A percentile compares a stretch with the other conserved stretches of the same genome.
phyloP scores from a whole-genome alignment of 2,113 vertebrate species.

The Synchiropus splendidus region DNA sequence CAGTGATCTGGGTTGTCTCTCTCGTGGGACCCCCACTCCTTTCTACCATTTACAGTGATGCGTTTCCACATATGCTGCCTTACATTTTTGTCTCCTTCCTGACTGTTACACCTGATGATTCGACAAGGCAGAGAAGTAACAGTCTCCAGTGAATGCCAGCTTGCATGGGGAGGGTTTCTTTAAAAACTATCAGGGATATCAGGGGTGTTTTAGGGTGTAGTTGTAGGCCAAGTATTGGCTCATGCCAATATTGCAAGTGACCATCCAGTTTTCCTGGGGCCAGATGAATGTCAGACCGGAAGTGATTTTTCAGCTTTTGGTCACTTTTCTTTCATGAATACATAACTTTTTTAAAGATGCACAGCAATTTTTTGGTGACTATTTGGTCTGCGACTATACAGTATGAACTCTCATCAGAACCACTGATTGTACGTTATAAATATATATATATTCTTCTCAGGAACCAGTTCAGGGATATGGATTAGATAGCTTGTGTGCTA shows the following conservation, averaged over 20 bases:
- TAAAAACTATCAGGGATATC: background rate
- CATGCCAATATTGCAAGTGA: conserved; percentile 55
- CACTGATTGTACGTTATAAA: conserved; percentile 21
- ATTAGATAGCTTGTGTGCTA: conserved; percentile 44
- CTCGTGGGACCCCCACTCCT: conserved; percentile 13
- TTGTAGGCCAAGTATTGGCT: conserved; percentile 37
- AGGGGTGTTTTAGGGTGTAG: conserved; percentile 32
- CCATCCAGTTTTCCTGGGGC: conserved; percentile 56
- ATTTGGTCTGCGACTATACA: too few relatives aligned
- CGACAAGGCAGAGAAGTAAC: conserved; percentile 38
- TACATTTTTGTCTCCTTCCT: conserved; percentile 40
- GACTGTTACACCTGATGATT: conserved; percentile 48
- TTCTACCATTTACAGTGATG: conserved; percentile 7
- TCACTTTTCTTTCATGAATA: conserved; percentile 9
- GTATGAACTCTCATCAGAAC: conserved; percentile 4
- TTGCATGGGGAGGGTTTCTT: too few relatives aligned
- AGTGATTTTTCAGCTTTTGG: conserved; percentile 37
- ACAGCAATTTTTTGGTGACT: conserved; percentile 36
- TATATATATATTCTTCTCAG: conserved; percentile 22
- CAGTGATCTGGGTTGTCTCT: conserved; percentile 19
- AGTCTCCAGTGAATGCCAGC: too few relatives aligned
- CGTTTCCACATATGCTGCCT: conserved; percentile 45
- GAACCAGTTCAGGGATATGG: conserved; percentile 20
- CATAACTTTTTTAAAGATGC: conserved; percentile 2
- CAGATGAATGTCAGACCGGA: conserved; percentile 64